Evolutionary conservation across 2,888 invertebrate species (phyloP).

Genomic region (Cactoblastis cactorum): DNA sequence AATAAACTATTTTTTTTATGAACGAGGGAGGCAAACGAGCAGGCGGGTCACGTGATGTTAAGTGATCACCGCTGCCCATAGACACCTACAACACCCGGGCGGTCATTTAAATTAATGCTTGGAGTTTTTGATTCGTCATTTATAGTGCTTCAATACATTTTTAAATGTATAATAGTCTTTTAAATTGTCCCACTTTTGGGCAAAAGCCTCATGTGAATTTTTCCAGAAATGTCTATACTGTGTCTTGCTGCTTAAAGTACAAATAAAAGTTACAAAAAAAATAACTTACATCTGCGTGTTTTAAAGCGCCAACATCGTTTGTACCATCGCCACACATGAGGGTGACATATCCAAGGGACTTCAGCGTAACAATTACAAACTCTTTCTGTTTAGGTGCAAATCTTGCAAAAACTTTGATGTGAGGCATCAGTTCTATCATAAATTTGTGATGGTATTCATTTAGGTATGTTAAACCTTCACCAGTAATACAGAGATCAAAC

Average conservation of each 20-base stretch:
- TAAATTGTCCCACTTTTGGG: not conserved
- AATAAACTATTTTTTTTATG: too few species aligned
- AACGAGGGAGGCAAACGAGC: too few species aligned
- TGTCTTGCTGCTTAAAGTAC: too few species aligned
- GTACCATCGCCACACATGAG: constrained; percentile 99
- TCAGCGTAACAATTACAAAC: constrained; percentile 93
- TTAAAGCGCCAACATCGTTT: constrained; percentile 99
- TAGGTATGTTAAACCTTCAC: constrained; percentile 90
- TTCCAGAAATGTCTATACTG: too few species aligned
- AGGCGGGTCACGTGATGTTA: too few species aligned
- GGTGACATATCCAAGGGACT: constrained; percentile 91
- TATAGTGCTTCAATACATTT: too few species aligned
- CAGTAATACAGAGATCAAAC: constrained; percentile 96
- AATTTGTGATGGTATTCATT: constrained; percentile 81
- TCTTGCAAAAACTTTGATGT: constrained; percentile 95
- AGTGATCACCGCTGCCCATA: too few species aligned
- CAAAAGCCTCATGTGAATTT: too few species aligned
- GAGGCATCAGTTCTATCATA: constrained; percentile 87
- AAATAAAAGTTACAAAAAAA: not conserved
- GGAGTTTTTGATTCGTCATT: too few species aligned
- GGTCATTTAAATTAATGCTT: too few species aligned
- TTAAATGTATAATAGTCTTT: too few species aligned
- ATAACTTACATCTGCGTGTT: constrained; percentile 96
- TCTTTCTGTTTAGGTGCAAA: constrained; percentile 99
- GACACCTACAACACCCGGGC: too few species aligned